These are phyloP conservation scores for Volucella inflata DNA, from an alignment of 2,888 invertebrate species.

Conservation along the genomic window DNA sequence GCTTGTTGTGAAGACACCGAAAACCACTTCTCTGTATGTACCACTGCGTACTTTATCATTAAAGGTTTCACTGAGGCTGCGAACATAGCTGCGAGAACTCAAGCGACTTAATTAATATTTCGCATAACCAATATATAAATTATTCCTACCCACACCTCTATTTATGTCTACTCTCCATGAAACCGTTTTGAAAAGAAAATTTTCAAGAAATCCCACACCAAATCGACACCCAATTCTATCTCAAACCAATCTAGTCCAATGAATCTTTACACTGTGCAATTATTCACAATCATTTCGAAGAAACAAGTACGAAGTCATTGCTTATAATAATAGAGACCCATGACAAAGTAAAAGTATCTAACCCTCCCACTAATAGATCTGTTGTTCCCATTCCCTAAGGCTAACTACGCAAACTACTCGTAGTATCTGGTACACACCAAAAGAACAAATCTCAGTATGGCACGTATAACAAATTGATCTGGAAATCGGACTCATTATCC, in stretches of 20 bases:
- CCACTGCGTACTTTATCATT: too few relatives aligned
- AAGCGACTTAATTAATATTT: too few relatives aligned
- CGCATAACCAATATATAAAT: too few relatives aligned
- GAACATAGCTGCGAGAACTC: too few relatives aligned
- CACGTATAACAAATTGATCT: constrained; percentile 75
- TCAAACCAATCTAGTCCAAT: background rate
- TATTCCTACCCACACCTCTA: too few relatives aligned
- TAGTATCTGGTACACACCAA: constrained; percentile 24
- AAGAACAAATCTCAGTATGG: constrained; percentile 63
- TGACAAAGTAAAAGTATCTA: background rate
- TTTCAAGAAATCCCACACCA: too few relatives aligned
- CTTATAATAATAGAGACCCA: constrained; percentile 23
- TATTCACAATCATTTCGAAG: constrained; percentile 1
- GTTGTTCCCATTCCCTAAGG: constrained; percentile 30
- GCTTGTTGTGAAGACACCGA: too few relatives aligned
- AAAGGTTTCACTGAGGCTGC: too few relatives aligned
- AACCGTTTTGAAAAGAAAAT: too few relatives aligned
- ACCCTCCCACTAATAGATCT: constrained; percentile 42
- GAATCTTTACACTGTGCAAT: constrained; percentile 16
- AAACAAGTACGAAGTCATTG: background rate
- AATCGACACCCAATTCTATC: too few relatives aligned
- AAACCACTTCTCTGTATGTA: too few relatives aligned
- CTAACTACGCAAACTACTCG: constrained; percentile 8
- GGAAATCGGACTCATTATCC: constrained; percentile 73
- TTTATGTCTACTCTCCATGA: too few relatives aligned